Evolutionary conservation across 1,140 invertebrate species (phyloP).

Genomic region (Andrena cerasifolii): DNA sequence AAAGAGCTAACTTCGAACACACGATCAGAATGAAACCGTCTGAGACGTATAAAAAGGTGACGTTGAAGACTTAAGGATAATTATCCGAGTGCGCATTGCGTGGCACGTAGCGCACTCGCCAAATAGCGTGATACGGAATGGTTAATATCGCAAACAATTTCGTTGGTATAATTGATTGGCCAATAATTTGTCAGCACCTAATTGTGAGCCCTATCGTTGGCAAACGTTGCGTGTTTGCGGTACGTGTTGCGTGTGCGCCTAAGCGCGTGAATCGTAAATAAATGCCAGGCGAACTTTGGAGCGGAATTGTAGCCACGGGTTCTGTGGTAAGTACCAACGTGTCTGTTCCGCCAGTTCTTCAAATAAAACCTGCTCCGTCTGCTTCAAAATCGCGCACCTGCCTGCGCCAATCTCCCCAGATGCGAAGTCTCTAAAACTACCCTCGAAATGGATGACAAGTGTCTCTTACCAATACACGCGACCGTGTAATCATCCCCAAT

Average conservation of each 20-base stretch:
- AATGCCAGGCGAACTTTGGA: background rate
- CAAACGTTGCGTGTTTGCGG: slow-evolving; percentile 28
- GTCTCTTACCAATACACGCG: background rate
- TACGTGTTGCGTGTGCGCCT: slow-evolving; percentile 17
- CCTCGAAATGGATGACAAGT: too few relatives aligned
- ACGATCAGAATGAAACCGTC: too few relatives aligned
- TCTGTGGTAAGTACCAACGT: background rate
- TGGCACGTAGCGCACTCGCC: too few relatives aligned
- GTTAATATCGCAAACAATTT: slow-evolving; percentile 38
- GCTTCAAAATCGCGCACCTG: background rate
- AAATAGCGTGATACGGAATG: slow-evolving; percentile 18
- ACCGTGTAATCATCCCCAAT: background rate
- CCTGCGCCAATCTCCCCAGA: too few relatives aligned
- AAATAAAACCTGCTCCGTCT: background rate
- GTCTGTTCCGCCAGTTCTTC: background rate
- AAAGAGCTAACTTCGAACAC: too few relatives aligned
- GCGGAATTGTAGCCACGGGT: background rate
- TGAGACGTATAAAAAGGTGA: too few relatives aligned
- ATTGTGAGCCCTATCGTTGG: slow-evolving; percentile 22
- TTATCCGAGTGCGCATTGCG: too few relatives aligned
- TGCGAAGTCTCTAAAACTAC: too few relatives aligned
- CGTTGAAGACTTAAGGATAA: too few relatives aligned
- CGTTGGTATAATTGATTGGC: slow-evolving; percentile 32
- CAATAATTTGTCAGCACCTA: slow-evolving; percentile 35
- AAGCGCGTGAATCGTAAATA: slow-evolving; percentile 19